phyloP scores from a whole-genome alignment of 2,888 invertebrate genomes.

The Drepana falcataria region DNA sequence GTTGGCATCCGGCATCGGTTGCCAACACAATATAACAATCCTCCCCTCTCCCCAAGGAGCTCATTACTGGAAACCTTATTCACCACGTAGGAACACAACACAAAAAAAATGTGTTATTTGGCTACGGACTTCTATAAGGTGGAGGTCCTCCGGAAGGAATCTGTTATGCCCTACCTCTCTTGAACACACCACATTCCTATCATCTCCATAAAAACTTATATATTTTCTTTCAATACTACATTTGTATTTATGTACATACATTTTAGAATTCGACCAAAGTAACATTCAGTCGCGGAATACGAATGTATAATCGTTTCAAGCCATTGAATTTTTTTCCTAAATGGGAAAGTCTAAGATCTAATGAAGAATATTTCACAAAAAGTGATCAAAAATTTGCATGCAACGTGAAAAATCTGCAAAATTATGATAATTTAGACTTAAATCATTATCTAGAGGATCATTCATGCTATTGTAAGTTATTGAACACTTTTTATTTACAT shows the following conservation, averaged over 20 bases:
- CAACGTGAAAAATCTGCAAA: slow-evolving; percentile 35
- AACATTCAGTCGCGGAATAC: not conserved
- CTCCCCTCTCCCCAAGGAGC: too few species aligned
- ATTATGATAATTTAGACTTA: slow-evolving; percentile 40
- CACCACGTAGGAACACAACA: too few species aligned
- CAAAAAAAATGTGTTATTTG: too few species aligned
- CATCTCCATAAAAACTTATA: too few species aligned
- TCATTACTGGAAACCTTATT: too few species aligned
- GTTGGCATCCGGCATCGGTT: too few species aligned
- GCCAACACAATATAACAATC: too few species aligned
- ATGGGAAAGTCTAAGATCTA: slow-evolving; percentile 53
- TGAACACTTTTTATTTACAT: not conserved
- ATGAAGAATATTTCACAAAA: slow-evolving; percentile 37
- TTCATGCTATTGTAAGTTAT: slow-evolving; percentile 24
- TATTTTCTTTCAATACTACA: not conserved
- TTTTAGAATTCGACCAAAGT: slow-evolving; percentile 28
- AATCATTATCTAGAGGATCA: slow-evolving; percentile 29
- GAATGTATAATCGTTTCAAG: slow-evolving; percentile 22
- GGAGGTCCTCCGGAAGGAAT: too few species aligned
- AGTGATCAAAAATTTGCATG: slow-evolving; percentile 39
- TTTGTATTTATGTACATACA: not conserved
- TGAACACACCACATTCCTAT: too few species aligned
- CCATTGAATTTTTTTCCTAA: slow-evolving; percentile 41
- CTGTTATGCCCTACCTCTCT: too few species aligned
- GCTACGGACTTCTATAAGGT: too few species aligned